Evolutionary conservation across 92 coral and sea anemone species (phyloP).

Genomic region (Porites rus): DNA sequence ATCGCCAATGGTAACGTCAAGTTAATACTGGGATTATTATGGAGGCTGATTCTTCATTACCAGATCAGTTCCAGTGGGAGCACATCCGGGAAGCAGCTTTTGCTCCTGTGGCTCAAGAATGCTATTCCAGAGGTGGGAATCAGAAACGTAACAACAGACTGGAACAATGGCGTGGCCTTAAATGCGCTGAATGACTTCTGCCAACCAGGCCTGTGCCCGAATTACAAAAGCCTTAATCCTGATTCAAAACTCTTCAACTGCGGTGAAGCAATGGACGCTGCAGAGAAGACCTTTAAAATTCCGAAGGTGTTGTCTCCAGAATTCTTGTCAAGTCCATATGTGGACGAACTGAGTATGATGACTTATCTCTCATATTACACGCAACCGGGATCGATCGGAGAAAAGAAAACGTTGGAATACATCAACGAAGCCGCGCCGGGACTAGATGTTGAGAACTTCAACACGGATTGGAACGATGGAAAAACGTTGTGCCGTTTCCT

Average conservation of each 20-base stretch:
- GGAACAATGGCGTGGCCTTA: constrained; percentile 92
- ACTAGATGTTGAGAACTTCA: constrained; percentile 82
- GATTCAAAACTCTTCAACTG: constrained; percentile 75
- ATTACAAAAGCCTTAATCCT: constrained; percentile 84
- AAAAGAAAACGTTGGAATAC: constrained; percentile 83
- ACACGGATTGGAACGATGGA: constrained; percentile 96
- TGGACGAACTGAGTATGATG: constrained; percentile 99
- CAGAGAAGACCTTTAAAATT: constrained; percentile 83
- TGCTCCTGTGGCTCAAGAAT: constrained; percentile 88
- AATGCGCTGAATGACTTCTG: constrained; percentile 88
- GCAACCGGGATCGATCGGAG: constrained; percentile 97
- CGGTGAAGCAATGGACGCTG: constrained; percentile 75
- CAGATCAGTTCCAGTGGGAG: constrained; percentile 98
- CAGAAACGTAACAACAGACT: constrained; percentile 91
- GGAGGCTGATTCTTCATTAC: constrained; percentile 97
- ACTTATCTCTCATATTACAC: constrained; percentile 95
- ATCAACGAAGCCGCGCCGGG: constrained; percentile 89
- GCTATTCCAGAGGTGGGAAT: constrained; percentile 90
- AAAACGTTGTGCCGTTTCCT: constrained; percentile 74
- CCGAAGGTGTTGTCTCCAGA: constrained; percentile 93
- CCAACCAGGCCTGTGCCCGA: constrained; percentile 83
- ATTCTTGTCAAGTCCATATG: constrained; percentile 87
- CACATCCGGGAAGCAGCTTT: constrained; percentile 91
- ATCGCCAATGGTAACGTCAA: constrained; percentile 95
- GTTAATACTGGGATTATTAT: constrained; percentile 90